Percentiles rank a stretch among this genome's conserved stretches.
phyloP scores from a whole-genome alignment of 2,888 invertebrate species.

The Philereme vetulata region DNA sequence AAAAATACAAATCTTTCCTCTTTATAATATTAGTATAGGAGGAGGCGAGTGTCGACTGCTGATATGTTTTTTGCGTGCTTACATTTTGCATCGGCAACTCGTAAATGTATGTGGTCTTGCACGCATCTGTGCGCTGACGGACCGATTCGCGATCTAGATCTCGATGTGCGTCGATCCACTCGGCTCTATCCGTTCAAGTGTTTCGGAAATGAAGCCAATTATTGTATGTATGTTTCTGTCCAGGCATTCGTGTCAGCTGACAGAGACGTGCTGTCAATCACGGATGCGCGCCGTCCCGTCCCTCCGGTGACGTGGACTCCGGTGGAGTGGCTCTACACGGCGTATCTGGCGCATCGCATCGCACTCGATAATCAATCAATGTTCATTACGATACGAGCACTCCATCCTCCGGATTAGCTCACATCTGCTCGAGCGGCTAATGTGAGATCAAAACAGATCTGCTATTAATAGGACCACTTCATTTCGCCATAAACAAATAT shows the following conservation, averaged over 20 bases:
- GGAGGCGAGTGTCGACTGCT: too few species aligned
- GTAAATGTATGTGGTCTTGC: not conserved
- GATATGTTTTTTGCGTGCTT: too few species aligned
- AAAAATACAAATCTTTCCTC: too few species aligned
- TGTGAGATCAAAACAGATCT: conserved; percentile 36
- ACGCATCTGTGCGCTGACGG: not conserved
- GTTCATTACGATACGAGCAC: conserved; percentile 49
- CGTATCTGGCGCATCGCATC: conserved; percentile 54
- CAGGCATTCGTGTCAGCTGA: conserved; percentile 22
- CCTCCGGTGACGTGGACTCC: conserved; percentile 12
- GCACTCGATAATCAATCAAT: conserved; percentile 69
- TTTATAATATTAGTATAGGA: too few species aligned
- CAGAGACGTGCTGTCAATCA: conserved; percentile 1
- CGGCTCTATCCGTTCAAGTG: not conserved
- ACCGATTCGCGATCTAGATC: conserved; percentile 1
- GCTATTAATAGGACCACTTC: conserved; percentile 37
- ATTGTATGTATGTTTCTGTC: conserved; percentile 14
- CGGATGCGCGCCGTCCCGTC: conserved; percentile 3
- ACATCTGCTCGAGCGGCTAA: conserved; percentile 30
- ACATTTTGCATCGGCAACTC: not conserved
- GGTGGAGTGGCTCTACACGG: conserved; percentile 4
- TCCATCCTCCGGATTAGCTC: conserved; percentile 33
- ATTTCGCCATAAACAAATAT: conserved; percentile 18
- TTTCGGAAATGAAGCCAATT: conserved; percentile 1
- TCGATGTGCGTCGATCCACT: not conserved